Conservation (phyloP, 2,113 vertebrate species). For the Sander lucioperca region DNA sequence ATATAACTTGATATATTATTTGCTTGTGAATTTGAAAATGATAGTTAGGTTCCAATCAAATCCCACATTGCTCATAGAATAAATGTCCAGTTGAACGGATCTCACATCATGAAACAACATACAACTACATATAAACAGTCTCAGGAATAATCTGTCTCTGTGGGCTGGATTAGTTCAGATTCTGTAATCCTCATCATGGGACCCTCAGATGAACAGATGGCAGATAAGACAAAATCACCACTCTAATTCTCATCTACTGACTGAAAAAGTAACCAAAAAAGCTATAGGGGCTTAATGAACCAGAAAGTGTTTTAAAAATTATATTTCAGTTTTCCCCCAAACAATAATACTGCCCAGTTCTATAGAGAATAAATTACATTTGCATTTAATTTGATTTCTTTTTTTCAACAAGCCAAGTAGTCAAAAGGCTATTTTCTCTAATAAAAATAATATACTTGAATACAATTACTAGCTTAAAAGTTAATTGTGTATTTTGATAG, state of each 20-base stretch:
- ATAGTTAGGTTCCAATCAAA: background rate
- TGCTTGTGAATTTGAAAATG: background rate
- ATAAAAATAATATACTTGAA: background rate
- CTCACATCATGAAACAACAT: slow-evolving; percentile 41
- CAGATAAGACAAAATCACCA: slow-evolving; percentile 72
- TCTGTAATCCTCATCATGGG: slow-evolving; percentile 77
- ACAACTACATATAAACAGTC: slow-evolving; percentile 61
- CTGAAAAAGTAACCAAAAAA: slow-evolving; percentile 39
- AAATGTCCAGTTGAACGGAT: slow-evolving; percentile 27
- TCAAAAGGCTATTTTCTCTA: too few relatives aligned
- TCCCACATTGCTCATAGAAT: background rate
- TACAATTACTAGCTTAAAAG: background rate
- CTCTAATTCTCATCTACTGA: slow-evolving; percentile 66
- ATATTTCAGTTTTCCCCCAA: background rate
- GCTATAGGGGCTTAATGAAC: slow-evolving; percentile 16
- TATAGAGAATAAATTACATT: background rate
- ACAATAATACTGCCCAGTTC: background rate
- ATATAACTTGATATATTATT: background rate
- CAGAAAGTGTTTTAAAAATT: background rate
- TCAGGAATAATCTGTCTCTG: slow-evolving; percentile 74
- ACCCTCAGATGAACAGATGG: slow-evolving; percentile 79
- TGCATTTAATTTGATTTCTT: background rate
- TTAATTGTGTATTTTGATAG: background rate
- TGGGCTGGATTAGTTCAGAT: slow-evolving; percentile 71
- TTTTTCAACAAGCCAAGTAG: background rate